Conservation (phyloP, 2,797 vertebrate genomes). For the Sandelia bainsii region DNA sequence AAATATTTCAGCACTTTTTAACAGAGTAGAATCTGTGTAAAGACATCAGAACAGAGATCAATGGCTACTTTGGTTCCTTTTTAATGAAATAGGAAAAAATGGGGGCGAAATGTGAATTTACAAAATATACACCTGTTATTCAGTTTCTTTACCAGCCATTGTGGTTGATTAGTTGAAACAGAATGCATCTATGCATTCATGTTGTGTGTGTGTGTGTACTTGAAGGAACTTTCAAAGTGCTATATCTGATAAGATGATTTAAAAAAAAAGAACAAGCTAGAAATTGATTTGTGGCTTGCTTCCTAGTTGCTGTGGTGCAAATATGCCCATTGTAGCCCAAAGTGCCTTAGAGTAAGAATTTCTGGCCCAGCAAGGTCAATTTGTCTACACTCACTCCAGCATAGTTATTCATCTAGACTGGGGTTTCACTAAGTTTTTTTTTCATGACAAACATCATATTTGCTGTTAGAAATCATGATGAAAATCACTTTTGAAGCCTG, state of each 20-base stretch:
- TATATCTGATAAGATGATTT: conserved; percentile 37
- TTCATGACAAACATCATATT: conserved; percentile 10
- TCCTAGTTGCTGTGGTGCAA: conserved; percentile 44
- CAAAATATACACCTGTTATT: conserved; percentile 66
- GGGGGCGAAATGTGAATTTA: conserved; percentile 40
- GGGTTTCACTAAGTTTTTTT: neutral
- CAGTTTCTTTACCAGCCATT: conserved; percentile 26
- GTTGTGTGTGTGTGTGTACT: conserved; percentile 10
- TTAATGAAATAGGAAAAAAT: conserved; percentile 32
- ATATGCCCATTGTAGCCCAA: conserved; percentile 45
- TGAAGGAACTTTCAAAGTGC: conserved; percentile 66
- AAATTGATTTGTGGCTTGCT: conserved; percentile 64
- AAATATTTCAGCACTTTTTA: conserved; percentile 66
- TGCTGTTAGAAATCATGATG: conserved; percentile 17
- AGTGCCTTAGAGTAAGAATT: conserved; percentile 49
- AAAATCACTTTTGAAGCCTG: conserved; percentile 12
- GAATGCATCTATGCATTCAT: neutral
- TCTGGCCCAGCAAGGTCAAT: conserved; percentile 24
- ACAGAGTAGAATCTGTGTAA: conserved; percentile 39
- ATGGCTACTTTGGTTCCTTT: conserved; percentile 75
- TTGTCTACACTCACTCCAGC: conserved; percentile 14
- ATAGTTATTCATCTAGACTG: conserved; percentile 4
- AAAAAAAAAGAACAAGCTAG: conserved; percentile 14
- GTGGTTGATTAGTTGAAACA: conserved; percentile 21
- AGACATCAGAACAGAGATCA: conserved; percentile 54